Base-by-base conservation (phyloP, 2,888 invertebrate species). In the Amiota minor region DNA sequence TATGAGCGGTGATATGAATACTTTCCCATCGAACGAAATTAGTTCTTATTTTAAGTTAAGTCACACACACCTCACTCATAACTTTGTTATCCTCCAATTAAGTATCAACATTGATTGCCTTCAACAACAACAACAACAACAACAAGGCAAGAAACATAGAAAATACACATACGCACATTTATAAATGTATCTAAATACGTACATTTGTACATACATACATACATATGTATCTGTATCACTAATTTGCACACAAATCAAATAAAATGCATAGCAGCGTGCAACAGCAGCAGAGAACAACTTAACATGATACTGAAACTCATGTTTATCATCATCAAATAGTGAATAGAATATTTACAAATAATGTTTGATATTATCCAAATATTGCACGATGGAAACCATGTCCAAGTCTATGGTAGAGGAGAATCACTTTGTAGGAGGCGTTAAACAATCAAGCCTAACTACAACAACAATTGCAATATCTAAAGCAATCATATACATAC, bases 391-490 rank as follows among this genome's bases (percentile, higher is more conserved):
- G 6, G 35, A 35, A 1, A 4, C 35, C 6, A 35, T 35, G 6
- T 8, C 35, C 6, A 35, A 6, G 35, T 6, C 35, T 8, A 35
- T 35, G 35, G 56, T 11, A 20, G 20, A 18, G 56, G 20, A n/a
- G 56, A 35, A 35, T 35, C 35, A 35, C 35, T 35, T 35, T 16
- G 9, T 11, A 18, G 56, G 11, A 59, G 18, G 56, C 56, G 18
- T 59, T 18, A 18, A 59, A 20, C 56, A 59, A 59, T 59, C 56
- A 59, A 59, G 16, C 18, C 16, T 11, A 14, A 16, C 8, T 9
- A 59, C 59, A 59, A 20, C n/a, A 53, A 59, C 73, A 78, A 77
- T 75, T 67, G 73, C 6, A 35, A 35, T 35, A 35, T 35, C 35
- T 35, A 35, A 35, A 35, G 35, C 64, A 76, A 59, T 11, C 59